Conservation (phyloP, 2,797 vertebrate species). For the Gymnothorax javanicus region DNA sequence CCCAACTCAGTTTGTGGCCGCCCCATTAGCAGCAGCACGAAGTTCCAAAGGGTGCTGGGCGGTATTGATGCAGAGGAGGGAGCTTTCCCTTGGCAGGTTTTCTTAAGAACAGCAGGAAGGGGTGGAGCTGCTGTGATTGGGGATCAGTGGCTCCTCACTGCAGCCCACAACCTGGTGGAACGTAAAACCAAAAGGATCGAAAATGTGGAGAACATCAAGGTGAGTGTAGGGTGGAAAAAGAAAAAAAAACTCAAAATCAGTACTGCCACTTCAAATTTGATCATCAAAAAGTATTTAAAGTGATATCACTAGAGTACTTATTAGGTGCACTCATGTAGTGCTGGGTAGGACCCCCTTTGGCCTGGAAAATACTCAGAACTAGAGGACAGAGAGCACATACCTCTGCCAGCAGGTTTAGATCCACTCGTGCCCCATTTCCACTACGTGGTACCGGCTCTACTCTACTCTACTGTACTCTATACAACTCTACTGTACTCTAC, state of each 20-base stretch:
- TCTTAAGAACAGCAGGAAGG: fast-evolving
- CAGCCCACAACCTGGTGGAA: constrained; percentile 56
- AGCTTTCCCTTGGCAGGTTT: constrained; percentile 70
- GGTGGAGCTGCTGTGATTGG: constrained; percentile 65
- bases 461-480: no score
- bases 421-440: no score
- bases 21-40: constrained; percentile 25
- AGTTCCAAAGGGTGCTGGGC: constrained; percentile 53
- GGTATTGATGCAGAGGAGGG: constrained; percentile 40
- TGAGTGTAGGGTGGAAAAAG: constrained; percentile 23
- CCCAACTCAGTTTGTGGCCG: constrained; percentile 66
- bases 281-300: not conserved
- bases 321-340: no score
- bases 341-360: no score
- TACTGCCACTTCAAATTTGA: not conserved
- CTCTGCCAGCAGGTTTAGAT: no score
- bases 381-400: no score
- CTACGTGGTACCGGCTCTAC: no score
- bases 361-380: no score
- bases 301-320: not conserved
- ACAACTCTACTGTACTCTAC: no score
- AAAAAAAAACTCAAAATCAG: not conserved
- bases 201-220: constrained; percentile 22
- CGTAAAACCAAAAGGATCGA: fast-evolving
- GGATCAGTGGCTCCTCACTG: constrained; percentile 71